These are phyloP conservation scores for Epinephelus lanceolatus DNA, from an alignment of 2,113 vertebrate genomes.

Conservation along the genomic window DNA sequence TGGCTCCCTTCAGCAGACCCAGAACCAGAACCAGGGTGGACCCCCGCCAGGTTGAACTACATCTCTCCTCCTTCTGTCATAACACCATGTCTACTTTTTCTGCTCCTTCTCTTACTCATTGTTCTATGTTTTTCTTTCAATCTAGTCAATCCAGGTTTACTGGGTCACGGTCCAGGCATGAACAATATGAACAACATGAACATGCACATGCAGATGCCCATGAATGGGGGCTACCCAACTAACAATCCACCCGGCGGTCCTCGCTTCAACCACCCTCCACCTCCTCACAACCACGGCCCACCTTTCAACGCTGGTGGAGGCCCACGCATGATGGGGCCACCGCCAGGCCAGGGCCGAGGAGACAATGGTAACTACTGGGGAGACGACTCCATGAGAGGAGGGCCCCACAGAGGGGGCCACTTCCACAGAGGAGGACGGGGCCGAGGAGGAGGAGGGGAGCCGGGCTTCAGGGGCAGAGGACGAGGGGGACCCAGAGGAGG, in stretches of 20 bases:
- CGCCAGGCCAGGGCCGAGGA: slow-evolving; percentile 84
- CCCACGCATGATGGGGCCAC: slow-evolving; percentile 92
- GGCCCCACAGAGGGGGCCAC: slow-evolving; percentile 87
- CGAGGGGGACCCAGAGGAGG: slow-evolving; percentile 89
- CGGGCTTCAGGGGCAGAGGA: slow-evolving; percentile 88
- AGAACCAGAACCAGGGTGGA: slow-evolving; percentile 76
- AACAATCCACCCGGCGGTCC: slow-evolving; percentile 86
- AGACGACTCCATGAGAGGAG: slow-evolving; percentile 90
- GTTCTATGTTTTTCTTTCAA: background rate
- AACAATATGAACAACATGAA: slow-evolving; percentile 82
- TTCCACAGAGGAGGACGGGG: slow-evolving; percentile 90
- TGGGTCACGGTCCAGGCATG: slow-evolving; percentile 88
- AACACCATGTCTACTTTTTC: background rate
- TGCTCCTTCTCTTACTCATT: background rate
- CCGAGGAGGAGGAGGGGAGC: slow-evolving; percentile 83
- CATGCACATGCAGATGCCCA: slow-evolving; percentile 86
- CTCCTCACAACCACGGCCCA: slow-evolving; percentile 87
- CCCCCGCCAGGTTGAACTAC: slow-evolving; percentile 75
- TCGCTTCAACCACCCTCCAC: slow-evolving; percentile 86
- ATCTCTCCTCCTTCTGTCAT: background rate
- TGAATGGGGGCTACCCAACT: slow-evolving; percentile 91
- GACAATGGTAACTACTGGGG: slow-evolving; percentile 91
- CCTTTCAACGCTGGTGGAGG: slow-evolving; percentile 80
- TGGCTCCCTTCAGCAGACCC: slow-evolving; percentile 88
- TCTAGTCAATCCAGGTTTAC: slow-evolving; percentile 85